phyloP scores from a whole-genome alignment of 2,797 vertebrate species.

The Chrosomus eos region DNA sequence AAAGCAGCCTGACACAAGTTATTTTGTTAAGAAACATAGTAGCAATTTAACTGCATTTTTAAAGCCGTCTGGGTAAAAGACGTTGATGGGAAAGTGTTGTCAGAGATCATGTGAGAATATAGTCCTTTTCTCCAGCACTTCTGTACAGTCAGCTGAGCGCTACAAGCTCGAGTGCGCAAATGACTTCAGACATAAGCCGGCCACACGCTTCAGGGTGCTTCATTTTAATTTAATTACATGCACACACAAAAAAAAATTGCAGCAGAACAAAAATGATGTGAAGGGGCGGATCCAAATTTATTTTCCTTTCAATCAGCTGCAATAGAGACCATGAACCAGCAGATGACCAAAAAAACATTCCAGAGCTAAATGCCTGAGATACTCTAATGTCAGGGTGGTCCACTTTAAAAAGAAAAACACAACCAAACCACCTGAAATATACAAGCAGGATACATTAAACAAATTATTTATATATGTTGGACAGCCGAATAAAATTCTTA shows the following conservation, averaged over 20 bases:
- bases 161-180: slow-evolving; percentile 47
- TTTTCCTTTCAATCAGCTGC: slow-evolving; percentile 19
- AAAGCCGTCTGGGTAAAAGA: slow-evolving; percentile 9
- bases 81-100: slow-evolving; percentile 10
- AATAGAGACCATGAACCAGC: neutral
- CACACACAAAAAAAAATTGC: neutral
- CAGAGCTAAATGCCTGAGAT: neutral
- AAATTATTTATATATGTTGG: neutral
- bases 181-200: slow-evolving; percentile 55
- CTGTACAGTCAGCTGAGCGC: slow-evolving; percentile 35
- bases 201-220: slow-evolving; percentile 48
- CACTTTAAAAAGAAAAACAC: neutral
- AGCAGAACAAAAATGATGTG: slow-evolving; percentile 20
- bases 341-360: neutral
- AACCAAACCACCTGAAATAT: neutral
- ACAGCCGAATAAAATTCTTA: too few relatives aligned
- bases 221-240: slow-evolving; percentile 55
- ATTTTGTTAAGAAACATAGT: neutral
- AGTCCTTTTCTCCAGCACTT: slow-evolving; percentile 41
- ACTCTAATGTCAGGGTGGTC: slow-evolving; percentile 12
- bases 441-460: neutral
- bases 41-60: slow-evolving; percentile 10
- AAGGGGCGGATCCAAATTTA: slow-evolving; percentile 7
- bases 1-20: neutral
- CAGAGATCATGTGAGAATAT: slow-evolving; percentile 46